A percentile compares a stretch with the other conserved stretches of the same genome.
Evolutionary conservation across 64 coral and sea anemone genomes (phyloP).

Genomic region (Dendrophyllia cribrosa): DNA sequence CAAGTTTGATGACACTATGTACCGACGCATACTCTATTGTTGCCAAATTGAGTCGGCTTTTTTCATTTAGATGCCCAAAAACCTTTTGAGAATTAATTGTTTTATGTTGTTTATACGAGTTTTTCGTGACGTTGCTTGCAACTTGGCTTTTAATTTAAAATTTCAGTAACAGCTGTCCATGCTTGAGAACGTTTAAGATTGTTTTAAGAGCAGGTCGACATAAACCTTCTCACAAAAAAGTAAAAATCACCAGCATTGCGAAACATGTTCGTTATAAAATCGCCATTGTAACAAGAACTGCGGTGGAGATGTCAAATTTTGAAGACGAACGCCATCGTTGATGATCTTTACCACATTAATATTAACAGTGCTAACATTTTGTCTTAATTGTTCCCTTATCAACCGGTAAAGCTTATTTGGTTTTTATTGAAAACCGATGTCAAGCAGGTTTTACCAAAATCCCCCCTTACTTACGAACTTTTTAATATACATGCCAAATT

Average conservation of each 20-base stretch:
- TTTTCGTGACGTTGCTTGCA: not conserved
- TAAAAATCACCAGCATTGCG: not conserved
- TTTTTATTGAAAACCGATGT: conserved; percentile 22
- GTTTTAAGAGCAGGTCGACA: too few species aligned
- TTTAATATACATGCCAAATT: not conserved
- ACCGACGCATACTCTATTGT: not conserved
- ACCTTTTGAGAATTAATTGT: not conserved
- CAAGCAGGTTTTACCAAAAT: not conserved
- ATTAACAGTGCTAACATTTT: conserved; percentile 36
- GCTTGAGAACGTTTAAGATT: too few species aligned
- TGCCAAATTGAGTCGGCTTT: not conserved
- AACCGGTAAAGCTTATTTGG: conserved; percentile 14
- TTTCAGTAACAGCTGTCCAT: not conserved
- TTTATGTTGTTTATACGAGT: not conserved
- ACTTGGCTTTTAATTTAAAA: not conserved
- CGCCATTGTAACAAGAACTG: not conserved
- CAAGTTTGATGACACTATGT: not conserved
- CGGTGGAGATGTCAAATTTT: not conserved
- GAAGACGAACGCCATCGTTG: too few species aligned
- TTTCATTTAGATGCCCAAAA: not conserved
- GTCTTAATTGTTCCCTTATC: conserved; percentile 26
- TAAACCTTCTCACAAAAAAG: not conserved
- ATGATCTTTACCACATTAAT: not conserved
- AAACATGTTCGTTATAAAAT: not conserved
- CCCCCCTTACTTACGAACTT: not conserved